phyloP scores from a whole-genome alignment of 2,888 invertebrate species.

The Aelia acuminata region DNA sequence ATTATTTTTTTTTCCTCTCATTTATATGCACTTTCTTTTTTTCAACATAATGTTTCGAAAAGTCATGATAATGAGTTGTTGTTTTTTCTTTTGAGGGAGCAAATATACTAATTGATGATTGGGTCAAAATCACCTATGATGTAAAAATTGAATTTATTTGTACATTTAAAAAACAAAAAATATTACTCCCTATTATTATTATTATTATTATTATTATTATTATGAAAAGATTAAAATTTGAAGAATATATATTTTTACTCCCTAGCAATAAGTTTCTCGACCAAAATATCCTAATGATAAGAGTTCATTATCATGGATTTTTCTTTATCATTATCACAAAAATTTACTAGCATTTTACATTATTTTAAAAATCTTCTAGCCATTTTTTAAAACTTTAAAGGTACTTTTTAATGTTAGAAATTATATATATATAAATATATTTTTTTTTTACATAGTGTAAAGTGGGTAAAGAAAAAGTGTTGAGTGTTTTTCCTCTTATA shows the following conservation, averaged over 20 bases:
- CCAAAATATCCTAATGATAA: conserved; percentile 57
- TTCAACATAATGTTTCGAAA: conserved; percentile 52
- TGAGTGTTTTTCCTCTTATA: conserved; percentile 49
- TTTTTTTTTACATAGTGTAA: conserved; percentile 50
- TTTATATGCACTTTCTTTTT: conserved; percentile 9
- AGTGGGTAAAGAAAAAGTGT: conserved; percentile 50
- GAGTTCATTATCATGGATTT: conserved; percentile 59
- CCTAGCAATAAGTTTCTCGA: conserved; percentile 59
- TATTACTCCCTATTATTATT: conserved; percentile 49
- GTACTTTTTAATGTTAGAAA: conserved; percentile 32
- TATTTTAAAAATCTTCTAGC: conserved; percentile 52
- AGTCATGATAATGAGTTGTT: conserved; percentile 59
- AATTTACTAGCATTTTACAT: conserved; percentile 31
- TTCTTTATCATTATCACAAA: conserved; percentile 53
- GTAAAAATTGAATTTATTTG: conserved; percentile 45
- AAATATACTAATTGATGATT: conserved; percentile 49
- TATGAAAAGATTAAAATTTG: conserved; percentile 26
- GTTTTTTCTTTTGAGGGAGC: conserved; percentile 37
- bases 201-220: conserved; percentile 10
- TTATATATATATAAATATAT: background rate
- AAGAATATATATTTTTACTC: conserved; percentile 59
- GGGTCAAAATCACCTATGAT: conserved; percentile 13
- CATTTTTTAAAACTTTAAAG: conserved; percentile 37
- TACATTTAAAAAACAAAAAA: conserved; percentile 11
- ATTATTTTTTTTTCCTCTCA: conserved; percentile 12